Base-by-base conservation (phyloP, 2,113 vertebrate species). In the Myanophis thanlyinensis region DNA sequence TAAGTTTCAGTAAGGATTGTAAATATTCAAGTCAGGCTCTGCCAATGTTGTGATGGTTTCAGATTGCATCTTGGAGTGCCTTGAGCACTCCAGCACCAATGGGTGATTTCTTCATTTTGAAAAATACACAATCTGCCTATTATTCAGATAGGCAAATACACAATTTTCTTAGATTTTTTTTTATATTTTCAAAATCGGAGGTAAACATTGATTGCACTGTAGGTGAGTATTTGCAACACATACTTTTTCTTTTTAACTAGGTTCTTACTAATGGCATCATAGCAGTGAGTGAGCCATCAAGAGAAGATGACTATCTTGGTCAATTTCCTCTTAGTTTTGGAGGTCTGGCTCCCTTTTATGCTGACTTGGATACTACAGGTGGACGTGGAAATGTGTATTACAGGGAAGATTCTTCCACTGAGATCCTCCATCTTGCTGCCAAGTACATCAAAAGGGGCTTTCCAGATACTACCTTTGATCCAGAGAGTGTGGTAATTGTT, bases 261-360 rank as follows among this genome's bases (percentile, higher is more conserved):
- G 95, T 99, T 96, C 97, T 98, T 95, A 99, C 98, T 93, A 99
- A 99, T 92, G 99, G 99, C 48, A 98, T 99, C 92, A 97, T 99
- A 92, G 98, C 98, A 93, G 97, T 97, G 86, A 96, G 95, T 85
- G 93, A 98, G 85, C 98, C 98, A 0, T 95, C 97, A 5, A 95
- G 93, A 13, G 96, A 98, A 96, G 97, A 98, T 80, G 95, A 97
- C 3, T 98, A 98, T 89, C 98, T 99, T 1, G 98, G 98, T 90
- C 96, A 95, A 12, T 98, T 98, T 94, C 98, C 98, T 1, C 95
- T 98, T 9, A 96, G 94, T 47, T 99, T 99, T 25, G 98, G 98
- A 5, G 97, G 97, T 87, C 96, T 98, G 1, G 98, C 98, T 8
- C 98, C 98, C 85, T 98, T 99, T 96, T 97, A 98, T 92, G 98